Conservation (phyloP, 2,113 vertebrate genomes). For the Mungos mungo region DNA sequence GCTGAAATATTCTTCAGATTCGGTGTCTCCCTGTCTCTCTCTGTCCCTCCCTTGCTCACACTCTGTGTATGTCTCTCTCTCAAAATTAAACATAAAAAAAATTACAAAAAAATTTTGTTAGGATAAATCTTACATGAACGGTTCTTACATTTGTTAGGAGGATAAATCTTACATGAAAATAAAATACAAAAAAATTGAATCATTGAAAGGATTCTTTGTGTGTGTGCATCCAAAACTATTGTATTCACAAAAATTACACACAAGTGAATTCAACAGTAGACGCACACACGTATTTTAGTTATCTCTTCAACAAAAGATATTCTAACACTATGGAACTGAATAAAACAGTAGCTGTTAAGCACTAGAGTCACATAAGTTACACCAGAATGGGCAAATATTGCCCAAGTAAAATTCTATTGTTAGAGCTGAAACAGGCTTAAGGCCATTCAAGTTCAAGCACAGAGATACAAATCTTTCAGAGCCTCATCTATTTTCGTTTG, state of each 20-base stretch:
- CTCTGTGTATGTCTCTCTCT: too few relatives aligned
- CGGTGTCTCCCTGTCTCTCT: too few relatives aligned
- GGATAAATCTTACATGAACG: background rate
- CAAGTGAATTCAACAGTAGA: conserved; percentile 92
- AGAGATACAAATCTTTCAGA: conserved; percentile 86
- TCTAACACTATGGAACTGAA: conserved; percentile 85
- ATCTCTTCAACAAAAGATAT: conserved; percentile 83
- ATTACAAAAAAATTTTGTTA: background rate
- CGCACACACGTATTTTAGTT: conserved; percentile 91
- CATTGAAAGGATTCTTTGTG: background rate
- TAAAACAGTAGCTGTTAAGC: conserved; percentile 82
- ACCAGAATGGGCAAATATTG: conserved; percentile 92
- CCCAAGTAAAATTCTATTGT: conserved; percentile 89
- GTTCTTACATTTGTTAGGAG: background rate
- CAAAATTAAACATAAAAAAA: too few relatives aligned
- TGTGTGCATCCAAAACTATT: background rate
- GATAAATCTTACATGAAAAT: background rate
- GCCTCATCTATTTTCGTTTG: conserved; percentile 76
- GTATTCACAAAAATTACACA: conserved; percentile 82
- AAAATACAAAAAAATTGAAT: background rate
- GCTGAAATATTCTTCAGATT: too few relatives aligned
- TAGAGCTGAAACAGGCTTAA: conserved; percentile 90
- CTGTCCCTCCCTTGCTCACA: too few relatives aligned
- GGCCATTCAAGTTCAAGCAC: conserved; percentile 88
- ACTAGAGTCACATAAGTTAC: conserved; percentile 88